Evolutionary conservation across 2,113 vertebrate species (phyloP).

Genomic region (Eidolon helvum): DNA sequence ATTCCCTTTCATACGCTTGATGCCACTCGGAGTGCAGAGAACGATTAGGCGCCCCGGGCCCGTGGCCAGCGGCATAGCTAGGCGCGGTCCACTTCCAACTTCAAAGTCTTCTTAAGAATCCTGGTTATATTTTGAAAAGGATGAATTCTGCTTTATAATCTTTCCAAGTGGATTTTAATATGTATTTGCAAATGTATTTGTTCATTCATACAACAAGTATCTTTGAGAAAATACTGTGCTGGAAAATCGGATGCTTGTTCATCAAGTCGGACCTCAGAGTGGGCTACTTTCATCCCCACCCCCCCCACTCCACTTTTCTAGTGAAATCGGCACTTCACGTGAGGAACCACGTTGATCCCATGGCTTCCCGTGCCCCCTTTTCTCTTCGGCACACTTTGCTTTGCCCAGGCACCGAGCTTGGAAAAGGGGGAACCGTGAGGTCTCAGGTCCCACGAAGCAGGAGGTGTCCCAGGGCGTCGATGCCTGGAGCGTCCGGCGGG

Average conservation of each 20-base stretch:
- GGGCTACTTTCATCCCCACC: background rate
- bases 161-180: background rate
- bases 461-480: too few relatives aligned
- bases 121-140: background rate
- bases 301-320: background rate
- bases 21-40: background rate
- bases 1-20: background rate
- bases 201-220: background rate
- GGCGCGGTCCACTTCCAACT: background rate
- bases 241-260: background rate
- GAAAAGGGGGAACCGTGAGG: background rate
- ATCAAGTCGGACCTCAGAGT: background rate
- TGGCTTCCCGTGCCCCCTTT: background rate
- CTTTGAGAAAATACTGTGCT: background rate
- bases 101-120: background rate
- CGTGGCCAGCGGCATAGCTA: background rate
- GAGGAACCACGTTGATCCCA: background rate
- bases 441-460: background rate
- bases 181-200: background rate
- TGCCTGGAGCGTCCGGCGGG: rapidly evolving
- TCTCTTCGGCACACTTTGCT: background rate
- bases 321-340: background rate
- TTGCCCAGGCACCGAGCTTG: too few relatives aligned
- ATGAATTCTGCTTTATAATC: background rate
- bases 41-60: background rate